Base-by-base conservation (phyloP, 2,113 vertebrate genomes). In the Aldabrachelys gigantea region DNA sequence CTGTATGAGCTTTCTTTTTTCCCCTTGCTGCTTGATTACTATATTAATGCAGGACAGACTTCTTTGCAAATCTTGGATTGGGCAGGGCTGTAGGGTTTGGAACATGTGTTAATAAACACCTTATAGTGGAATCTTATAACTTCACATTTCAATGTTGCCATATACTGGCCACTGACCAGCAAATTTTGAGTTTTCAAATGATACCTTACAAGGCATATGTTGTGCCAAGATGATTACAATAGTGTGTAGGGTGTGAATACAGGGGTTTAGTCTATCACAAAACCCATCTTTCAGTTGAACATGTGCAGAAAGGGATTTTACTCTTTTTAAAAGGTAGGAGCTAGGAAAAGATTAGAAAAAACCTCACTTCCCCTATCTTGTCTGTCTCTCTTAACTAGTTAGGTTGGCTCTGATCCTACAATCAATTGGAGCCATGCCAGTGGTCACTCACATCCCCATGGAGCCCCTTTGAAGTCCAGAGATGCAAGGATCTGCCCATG, bases 401-500 rank as follows among this genome's bases (percentile, higher is more conserved):
- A 91, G 56, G 13, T 50, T 44, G 59, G 54, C 54, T 82, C 17
- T 4, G 12, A n/a, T 47, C 24, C 1, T 19, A 25, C 47, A 75
- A 87, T 12, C 13, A 35, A 50, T 17, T 38, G 10, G 1, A 80
- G 6, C 49, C 50, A 44, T 2, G 2, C 22, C 38, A 35, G 35
- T 38, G 27, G 56, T 21, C 10, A 0, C 12, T 89, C 25, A 44
- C n/a, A 72, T 38, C 4, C 31, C 10, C 35, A 50, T 85, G 0
- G 0, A 44, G 56, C 80, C 2, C 19, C 24, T 82, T 47, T 80
- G 69, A 22, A 47, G 4, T 10, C 54, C 29, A 75, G 19, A 22
- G 72, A 49, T 11, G 27, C 31, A 75, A 72, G 85, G 31, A 54
- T 88, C 31, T 52, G 47, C 0, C 0, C 69, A 27, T 16, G 17